These are phyloP conservation scores for Lottia gigantea DNA, from an alignment of 2,888 invertebrate genomes.

Conservation along the genomic window DNA sequence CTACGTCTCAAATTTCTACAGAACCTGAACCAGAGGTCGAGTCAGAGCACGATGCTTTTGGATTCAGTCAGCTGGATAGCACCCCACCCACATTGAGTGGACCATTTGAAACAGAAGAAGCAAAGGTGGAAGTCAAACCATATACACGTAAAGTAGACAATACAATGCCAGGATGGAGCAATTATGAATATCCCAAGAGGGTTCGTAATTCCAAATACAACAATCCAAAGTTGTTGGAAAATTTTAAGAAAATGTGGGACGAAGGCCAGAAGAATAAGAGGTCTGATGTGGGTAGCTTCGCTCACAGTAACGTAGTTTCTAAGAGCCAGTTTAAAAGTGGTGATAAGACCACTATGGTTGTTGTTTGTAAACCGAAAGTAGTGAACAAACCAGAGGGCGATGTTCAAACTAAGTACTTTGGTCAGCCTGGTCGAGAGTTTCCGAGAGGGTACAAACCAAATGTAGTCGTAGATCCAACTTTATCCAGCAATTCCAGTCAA, in stretches of 20 bases:
- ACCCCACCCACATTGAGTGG: conserved; percentile 3
- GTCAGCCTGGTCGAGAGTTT: conserved; percentile 19
- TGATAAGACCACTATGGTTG: conserved; percentile 53
- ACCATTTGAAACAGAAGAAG: conserved; percentile 24
- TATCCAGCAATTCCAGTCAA: not conserved
- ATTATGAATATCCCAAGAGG: not conserved
- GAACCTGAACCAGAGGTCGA: not conserved
- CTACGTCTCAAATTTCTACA: conserved; percentile 8
- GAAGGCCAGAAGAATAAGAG: conserved; percentile 21
- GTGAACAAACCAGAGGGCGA: conserved; percentile 43
- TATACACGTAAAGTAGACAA: not conserved
- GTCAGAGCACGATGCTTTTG: conserved; percentile 2
- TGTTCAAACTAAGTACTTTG: conserved; percentile 45
- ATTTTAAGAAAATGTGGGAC: conserved; percentile 35
- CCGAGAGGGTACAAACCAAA: conserved; percentile 10
- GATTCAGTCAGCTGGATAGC: not conserved
- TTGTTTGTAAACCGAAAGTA: conserved; percentile 56
- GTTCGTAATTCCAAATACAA: conserved; percentile 26
- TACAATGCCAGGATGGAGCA: not conserved
- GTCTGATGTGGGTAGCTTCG: conserved; percentile 35
- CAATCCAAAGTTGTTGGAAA: conserved; percentile 32
- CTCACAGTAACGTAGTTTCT: conserved; percentile 49
- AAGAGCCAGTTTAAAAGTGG: conserved; percentile 49
- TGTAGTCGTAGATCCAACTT: not conserved
- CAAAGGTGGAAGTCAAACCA: not conserved